Base-by-base conservation (phyloP, 2,113 vertebrate genomes). In the Scophthalmus maximus region DNA sequence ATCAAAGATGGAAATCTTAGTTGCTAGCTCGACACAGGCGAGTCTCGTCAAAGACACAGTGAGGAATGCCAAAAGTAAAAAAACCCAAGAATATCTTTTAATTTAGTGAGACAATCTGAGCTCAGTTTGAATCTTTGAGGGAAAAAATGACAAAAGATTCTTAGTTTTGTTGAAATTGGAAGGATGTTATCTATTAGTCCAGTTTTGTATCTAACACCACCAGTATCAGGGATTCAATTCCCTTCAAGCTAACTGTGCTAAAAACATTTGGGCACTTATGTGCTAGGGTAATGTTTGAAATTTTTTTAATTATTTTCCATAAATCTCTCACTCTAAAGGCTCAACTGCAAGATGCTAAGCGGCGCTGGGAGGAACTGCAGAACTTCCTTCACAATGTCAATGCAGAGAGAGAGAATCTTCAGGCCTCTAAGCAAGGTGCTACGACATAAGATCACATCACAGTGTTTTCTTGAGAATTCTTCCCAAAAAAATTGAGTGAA, bases 321-420 rank as follows among this genome's bases (percentile, higher is more conserved):
- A 0, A 50, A 1, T 76, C 36, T 10, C n/a, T 70, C 12, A 2
- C 55, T 49, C 20, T 2, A 23, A 83, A 98, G 97, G 95, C 91
- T 62, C 96, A 99, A 78, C 92, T 95, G 49, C 96, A 99, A 88
- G 97, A 99, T 68, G 93, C 95, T 42, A 97, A 98, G 79, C 93
- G 96, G 26, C 93, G 96, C 47, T 96, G 95, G 96, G 97, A 99
- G 74, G 98, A 99, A 74, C 84, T 98, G 76, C 96, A 99, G 81
- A 95, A 94, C 70, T 99, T 94, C 67, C 92, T 97, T 76, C 94
- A 96, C 92, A 96, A 90, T 75, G 95, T 97, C 82, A 96, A 93
- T 17, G 78, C 95, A 2, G 98, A 99, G 44, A 93, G 95, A 0
- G 97, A 99, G 68, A 94, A 94, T 36, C 86, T 94, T 17, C 92